Evolutionary conservation across 2,797 vertebrate genomes (phyloP).

Genomic region (Coracias cyanogaster): DNA sequence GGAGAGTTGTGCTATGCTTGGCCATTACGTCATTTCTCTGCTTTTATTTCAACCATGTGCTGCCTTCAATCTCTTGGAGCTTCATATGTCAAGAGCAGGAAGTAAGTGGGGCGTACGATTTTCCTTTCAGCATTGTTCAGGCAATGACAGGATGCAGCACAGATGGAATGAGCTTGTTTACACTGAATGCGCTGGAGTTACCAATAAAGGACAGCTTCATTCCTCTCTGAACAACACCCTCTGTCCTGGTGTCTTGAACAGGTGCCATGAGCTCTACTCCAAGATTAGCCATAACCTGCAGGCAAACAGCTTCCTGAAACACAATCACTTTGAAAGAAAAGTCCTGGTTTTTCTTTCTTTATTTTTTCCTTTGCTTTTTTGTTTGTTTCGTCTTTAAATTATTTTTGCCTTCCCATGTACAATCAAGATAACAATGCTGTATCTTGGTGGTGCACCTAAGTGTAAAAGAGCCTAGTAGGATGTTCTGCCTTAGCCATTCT

Average conservation of each 20-base stretch:
- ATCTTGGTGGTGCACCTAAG: background rate
- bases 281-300: background rate
- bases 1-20: background rate
- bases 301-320: background rate
- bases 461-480: background rate
- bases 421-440: background rate
- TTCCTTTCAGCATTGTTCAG: constrained; percentile 62
- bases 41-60: constrained; percentile 18
- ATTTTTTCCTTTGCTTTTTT: no score
- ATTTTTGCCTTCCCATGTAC: background rate
- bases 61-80: constrained; percentile 15
- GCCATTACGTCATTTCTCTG: constrained; percentile 10
- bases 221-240: constrained; percentile 30
- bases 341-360: accelerated
- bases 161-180: constrained; percentile 66
- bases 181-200: background rate
- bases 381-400: background rate
- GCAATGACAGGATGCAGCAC: constrained; percentile 64
- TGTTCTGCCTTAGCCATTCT: background rate
- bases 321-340: background rate
- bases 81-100: constrained; percentile 58
- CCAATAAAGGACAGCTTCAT: constrained; percentile 35
- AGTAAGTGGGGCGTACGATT: constrained; percentile 19
- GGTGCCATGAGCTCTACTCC: background rate
- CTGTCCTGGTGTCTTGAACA: background rate